Percentiles rank a stretch among this genome's conserved stretches.
These are phyloP conservation scores for Acronicta leporina DNA, from an alignment of 2,888 invertebrate genomes.

Conservation along the genomic window DNA sequence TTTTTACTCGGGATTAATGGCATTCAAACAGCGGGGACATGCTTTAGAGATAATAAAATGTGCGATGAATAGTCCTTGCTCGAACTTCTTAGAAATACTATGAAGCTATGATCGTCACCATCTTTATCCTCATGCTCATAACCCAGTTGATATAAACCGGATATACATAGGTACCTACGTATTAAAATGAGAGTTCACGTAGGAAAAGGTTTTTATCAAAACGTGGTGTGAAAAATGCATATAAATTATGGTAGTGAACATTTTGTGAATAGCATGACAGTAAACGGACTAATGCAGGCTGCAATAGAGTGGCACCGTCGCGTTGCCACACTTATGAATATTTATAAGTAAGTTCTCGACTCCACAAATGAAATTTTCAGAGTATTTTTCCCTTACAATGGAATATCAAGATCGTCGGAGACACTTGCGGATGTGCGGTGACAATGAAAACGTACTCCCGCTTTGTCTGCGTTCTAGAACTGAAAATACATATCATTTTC, in stretches of 20 bases:
- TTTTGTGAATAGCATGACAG: conserved; percentile 32
- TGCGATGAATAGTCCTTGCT: no score
- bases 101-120: no score
- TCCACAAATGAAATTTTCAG: conserved; percentile 54
- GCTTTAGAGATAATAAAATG: no score
- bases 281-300: conserved; percentile 34
- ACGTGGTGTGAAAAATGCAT: conserved; percentile 33
- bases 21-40: conserved; percentile 3
- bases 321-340: conserved; percentile 53
- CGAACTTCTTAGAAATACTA: no score
- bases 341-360: conserved; percentile 56
- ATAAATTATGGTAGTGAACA: conserved; percentile 38
- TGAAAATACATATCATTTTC: conserved; percentile 12
- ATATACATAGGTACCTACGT: no score
- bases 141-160: no score
- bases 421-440: conserved; percentile 26
- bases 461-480: conserved; percentile 17
- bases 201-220: no score
- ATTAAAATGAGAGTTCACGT: neutral
- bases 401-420: conserved; percentile 43
- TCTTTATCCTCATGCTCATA: no score
- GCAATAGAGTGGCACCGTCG: conserved; percentile 20
- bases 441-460: conserved; percentile 22
- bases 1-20: conserved; percentile 20
- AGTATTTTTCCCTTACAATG: conserved; percentile 59